These are phyloP conservation scores for Lutjanus erythropterus DNA, from an alignment of 2,113 vertebrate species.

Conservation along the genomic window DNA sequence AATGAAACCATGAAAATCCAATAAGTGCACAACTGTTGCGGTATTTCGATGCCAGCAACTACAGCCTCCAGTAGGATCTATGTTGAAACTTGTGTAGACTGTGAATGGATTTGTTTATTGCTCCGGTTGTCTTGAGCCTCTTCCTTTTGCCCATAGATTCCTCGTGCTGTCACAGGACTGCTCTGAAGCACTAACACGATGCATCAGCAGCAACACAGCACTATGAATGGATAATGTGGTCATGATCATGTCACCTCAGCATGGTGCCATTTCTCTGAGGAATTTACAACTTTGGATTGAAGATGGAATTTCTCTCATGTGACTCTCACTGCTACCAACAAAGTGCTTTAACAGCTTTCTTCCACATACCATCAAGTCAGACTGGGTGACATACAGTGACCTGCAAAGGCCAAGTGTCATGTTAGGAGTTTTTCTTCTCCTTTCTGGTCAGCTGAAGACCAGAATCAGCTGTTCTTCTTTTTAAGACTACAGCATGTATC, in stretches of 20 bases:
- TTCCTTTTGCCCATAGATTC: conserved; percentile 31
- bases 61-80: background rate
- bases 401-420: conserved; percentile 5
- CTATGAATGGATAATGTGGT: conserved; percentile 3
- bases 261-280: conserved; percentile 16
- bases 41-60: conserved; percentile 7
- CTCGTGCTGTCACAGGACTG: conserved; percentile 63
- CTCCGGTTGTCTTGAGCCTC: background rate
- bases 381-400: conserved; percentile 22
- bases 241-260: conserved; percentile 15
- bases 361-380: conserved; percentile 12
- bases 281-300: conserved; percentile 20
- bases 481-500: background rate
- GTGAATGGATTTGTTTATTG: conserved; percentile 52
- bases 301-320: conserved; percentile 9
- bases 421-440: background rate
- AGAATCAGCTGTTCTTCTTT: conserved; percentile 13
- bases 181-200: conserved; percentile 30
- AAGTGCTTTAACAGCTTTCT: conserved; percentile 33
- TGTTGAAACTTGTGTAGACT: background rate
- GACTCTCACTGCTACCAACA: background rate
- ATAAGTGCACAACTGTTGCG: background rate
- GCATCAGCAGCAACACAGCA: conserved; percentile 26
- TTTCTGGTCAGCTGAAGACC: background rate
- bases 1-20: conserved; percentile 8